phyloP scores from a whole-genome alignment of 2,888 invertebrate species.

The Eilema caniola region DNA sequence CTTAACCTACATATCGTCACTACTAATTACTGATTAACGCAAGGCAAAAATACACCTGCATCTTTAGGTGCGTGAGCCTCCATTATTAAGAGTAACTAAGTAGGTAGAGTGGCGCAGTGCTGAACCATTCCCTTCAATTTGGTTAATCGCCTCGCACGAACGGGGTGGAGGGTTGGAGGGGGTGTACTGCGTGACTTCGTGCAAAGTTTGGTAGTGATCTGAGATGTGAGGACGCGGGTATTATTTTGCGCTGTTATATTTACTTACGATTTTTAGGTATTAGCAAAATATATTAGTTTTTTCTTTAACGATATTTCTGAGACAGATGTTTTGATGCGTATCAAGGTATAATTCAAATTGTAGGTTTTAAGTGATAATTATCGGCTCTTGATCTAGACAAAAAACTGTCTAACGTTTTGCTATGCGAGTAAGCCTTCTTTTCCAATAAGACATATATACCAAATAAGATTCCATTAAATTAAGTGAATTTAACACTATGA shows the following conservation, averaged over 20 bases:
- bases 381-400: no score
- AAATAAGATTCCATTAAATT: no score
- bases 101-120: slow-evolving; percentile 65
- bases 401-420: no score
- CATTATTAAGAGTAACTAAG: slow-evolving; percentile 52
- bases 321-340: no score
- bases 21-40: slow-evolving; percentile 28
- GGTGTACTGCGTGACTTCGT: slow-evolving; percentile 65
- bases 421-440: no score
- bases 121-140: slow-evolving; percentile 73
- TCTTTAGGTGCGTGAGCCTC: slow-evolving; percentile 47
- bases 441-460: no score
- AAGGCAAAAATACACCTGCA: slow-evolving; percentile 39
- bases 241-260: neutral
- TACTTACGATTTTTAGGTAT: neutral
- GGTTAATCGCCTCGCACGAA: slow-evolving; percentile 70
- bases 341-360: no score
- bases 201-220: slow-evolving; percentile 51
- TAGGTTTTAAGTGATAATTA: no score
- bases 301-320: no score
- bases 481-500: no score
- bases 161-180: slow-evolving; percentile 29
- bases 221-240: slow-evolving; percentile 20
- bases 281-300: no score
- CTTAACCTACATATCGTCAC: slow-evolving; percentile 9